Evolutionary conservation across 2,113 vertebrate genomes (phyloP).

Genomic region (Carassius auratus): DNA sequence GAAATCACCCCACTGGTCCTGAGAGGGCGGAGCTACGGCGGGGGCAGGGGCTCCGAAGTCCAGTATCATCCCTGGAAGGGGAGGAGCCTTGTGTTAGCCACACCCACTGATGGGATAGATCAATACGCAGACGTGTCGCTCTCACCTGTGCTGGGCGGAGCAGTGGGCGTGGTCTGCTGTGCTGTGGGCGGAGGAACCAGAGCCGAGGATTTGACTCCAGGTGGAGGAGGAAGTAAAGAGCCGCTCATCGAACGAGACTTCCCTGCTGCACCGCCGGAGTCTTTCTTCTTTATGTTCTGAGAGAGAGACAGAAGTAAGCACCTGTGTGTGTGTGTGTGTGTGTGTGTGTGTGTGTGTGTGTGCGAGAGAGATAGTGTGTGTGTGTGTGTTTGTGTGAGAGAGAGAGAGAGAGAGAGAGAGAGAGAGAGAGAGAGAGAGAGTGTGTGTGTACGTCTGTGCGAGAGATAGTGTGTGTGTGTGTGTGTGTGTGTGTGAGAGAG

Average conservation of each 20-base stretch:
- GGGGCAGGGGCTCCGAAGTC: conserved; percentile 67
- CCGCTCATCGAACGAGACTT: neutral
- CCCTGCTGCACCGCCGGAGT: neutral
- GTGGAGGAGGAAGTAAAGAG: neutral
- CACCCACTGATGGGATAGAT: neutral
- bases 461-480: too few relatives aligned
- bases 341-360: too few relatives aligned
- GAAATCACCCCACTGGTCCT: conserved; percentile 93
- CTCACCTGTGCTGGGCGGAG: neutral
- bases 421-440: too few relatives aligned
- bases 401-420: too few relatives aligned
- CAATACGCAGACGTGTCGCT: neutral
- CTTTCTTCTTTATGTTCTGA: neutral
- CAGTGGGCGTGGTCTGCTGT: conserved; percentile 36
- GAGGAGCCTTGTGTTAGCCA: neutral
- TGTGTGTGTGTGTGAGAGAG: too few relatives aligned
- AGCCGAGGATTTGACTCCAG: neutral
- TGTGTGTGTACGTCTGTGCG: too few relatives aligned
- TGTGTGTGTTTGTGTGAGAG: too few relatives aligned
- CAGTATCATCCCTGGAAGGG: conserved; percentile 65
- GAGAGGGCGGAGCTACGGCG: conserved; percentile 63
- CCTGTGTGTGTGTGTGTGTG: too few relatives aligned
- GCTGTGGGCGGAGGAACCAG: conserved; percentile 57
- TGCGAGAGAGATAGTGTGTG: too few relatives aligned
- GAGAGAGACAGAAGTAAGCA: neutral